Conservation (phyloP, 2,797 vertebrate species). For the Xenopus petersii region DNA sequence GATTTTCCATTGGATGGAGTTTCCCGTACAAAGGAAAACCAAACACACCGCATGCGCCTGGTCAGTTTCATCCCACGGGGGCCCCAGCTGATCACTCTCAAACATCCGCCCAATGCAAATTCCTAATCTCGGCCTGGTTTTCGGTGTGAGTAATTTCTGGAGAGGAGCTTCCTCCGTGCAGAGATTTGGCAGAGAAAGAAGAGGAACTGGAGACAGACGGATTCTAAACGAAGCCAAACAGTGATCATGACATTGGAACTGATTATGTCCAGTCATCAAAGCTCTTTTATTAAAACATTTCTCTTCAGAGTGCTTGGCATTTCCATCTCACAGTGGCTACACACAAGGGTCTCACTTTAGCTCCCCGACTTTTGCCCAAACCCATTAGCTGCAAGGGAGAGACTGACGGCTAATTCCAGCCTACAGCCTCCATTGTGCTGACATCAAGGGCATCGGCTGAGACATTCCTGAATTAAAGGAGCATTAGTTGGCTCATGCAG, state of each 20-base stretch:
- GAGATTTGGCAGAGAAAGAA: constrained; percentile 4
- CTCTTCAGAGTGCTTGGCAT: constrained; percentile 17
- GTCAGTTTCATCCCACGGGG: neutral
- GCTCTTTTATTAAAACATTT: constrained; percentile 28
- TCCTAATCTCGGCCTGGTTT: constrained; percentile 14
- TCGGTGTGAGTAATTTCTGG: constrained; percentile 27
- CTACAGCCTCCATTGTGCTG: too few species aligned
- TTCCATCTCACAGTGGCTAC: constrained; percentile 51
- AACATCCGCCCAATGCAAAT: constrained; percentile 10
- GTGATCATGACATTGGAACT: neutral
- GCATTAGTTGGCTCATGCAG: too few species aligned
- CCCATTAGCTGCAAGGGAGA: too few species aligned
- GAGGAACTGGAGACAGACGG: constrained; percentile 17
- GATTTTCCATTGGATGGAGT: too few species aligned
- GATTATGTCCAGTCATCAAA: constrained; percentile 10
- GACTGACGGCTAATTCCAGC: too few species aligned
- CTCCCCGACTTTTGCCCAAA: too few species aligned
- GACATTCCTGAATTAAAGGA: too few species aligned
- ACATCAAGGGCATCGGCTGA: too few species aligned
- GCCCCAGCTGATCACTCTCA: constrained; percentile 20
- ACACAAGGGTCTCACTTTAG: constrained; percentile 44
- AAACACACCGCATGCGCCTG: neutral
- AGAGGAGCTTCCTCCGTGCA: constrained; percentile 14
- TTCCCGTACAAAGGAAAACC: neutral
- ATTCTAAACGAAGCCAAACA: constrained; percentile 8